A percentile compares a stretch with the other conserved stretches of the same genome.
Conservation (phyloP, 2,797 vertebrate species). For the Sarcophilus harrisii region DNA sequence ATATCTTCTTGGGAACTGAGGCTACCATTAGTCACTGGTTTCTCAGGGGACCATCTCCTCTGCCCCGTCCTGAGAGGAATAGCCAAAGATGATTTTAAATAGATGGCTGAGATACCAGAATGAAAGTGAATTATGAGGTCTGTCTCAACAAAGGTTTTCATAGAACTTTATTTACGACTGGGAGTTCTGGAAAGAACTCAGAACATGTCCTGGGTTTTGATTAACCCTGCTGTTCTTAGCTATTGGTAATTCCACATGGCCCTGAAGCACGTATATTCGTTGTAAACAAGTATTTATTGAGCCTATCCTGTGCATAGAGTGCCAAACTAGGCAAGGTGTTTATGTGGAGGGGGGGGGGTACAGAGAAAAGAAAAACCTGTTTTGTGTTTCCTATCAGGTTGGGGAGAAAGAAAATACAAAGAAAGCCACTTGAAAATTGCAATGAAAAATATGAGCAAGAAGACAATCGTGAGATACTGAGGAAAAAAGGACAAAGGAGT, state of each 20-base stretch:
- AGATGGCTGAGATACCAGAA: constrained; percentile 62
- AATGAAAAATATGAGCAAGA: not conserved
- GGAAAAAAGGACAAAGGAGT: not conserved
- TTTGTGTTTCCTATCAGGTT: not conserved
- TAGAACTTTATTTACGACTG: not conserved
- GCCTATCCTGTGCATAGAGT: too few species aligned
- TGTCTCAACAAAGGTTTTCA: not conserved
- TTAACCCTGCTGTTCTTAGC: not conserved
- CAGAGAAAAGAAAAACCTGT: not conserved
- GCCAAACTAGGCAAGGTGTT: not conserved
- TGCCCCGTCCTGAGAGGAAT: constrained; percentile 30
- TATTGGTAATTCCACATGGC: not conserved
- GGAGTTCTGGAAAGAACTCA: not conserved
- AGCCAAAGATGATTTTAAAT: constrained; percentile 64
- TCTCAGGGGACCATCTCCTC: constrained; percentile 55
- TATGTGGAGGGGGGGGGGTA: not conserved
- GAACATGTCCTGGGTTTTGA: not conserved
- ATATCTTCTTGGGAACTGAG: constrained; percentile 45
- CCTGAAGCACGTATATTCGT: too few species aligned
- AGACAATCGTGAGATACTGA: not conserved
- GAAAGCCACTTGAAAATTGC: not conserved
- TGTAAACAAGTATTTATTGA: not conserved
- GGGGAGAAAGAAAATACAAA: not conserved
- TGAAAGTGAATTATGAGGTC: constrained; percentile 47
- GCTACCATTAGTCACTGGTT: constrained; percentile 46